Evolutionary conservation across 2,797 vertebrate genomes (phyloP).

Genomic region (Sphaeramia orbicularis): DNA sequence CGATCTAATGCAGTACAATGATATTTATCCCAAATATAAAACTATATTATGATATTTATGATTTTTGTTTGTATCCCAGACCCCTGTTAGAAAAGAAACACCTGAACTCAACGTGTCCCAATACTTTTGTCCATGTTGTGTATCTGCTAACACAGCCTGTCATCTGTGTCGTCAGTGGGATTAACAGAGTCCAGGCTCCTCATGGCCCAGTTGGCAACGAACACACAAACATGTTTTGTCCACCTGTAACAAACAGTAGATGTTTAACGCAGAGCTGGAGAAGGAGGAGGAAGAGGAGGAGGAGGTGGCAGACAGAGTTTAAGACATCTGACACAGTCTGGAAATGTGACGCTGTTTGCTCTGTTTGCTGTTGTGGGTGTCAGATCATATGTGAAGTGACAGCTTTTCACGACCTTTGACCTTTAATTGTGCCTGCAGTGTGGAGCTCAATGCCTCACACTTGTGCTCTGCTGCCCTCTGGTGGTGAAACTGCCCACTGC

Average conservation of each 20-base stretch:
- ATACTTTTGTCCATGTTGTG: too few relatives aligned
- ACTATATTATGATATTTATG: too few relatives aligned
- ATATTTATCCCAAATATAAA: too few relatives aligned
- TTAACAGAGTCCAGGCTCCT: constrained; percentile 39
- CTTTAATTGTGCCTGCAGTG: constrained; percentile 7
- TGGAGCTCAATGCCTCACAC: not conserved
- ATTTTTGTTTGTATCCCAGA: too few relatives aligned
- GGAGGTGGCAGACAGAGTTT: constrained; percentile 11
- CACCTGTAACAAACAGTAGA: constrained; percentile 62
- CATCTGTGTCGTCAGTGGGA: constrained; percentile 32
- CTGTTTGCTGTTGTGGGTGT: not conserved
- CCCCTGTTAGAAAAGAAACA: too few relatives aligned
- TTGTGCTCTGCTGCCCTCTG: constrained; percentile 73
- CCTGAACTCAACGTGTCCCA: too few relatives aligned
- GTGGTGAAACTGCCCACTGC: constrained; percentile 35
- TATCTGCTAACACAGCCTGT: not conserved
- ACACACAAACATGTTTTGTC: constrained; percentile 56
- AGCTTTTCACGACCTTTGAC: constrained; percentile 24
- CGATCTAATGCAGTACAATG: too few relatives aligned
- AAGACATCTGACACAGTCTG: constrained; percentile 38
- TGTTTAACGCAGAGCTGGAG: constrained; percentile 51
- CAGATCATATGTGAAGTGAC: constrained; percentile 4
- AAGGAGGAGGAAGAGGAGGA: too few relatives aligned
- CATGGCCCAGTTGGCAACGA: constrained; percentile 62
- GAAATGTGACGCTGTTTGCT: constrained; percentile 21